Conservation (phyloP, 2,797 vertebrate species). For the Australoheros facetus region DNA sequence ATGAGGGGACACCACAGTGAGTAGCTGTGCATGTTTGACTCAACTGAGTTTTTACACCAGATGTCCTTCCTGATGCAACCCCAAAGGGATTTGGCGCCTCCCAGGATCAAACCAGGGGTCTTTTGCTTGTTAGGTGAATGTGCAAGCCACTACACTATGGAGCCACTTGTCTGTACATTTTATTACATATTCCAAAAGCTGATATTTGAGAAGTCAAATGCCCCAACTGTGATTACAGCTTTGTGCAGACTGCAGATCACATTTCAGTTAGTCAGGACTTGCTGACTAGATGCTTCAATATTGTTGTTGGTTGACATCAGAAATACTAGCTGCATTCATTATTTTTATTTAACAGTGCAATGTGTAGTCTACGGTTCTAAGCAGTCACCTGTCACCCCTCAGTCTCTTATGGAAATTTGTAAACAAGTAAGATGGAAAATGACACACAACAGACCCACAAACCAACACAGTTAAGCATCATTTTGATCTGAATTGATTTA, state of each 20-base stretch:
- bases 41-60: background rate
- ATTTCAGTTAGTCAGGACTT: background rate
- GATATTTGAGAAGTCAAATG: background rate
- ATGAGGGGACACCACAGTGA: accelerated
- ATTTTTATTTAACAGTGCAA: background rate
- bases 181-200: background rate
- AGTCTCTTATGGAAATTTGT: background rate
- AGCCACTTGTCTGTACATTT: background rate
- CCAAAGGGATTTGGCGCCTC: background rate
- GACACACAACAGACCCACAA: accelerated
- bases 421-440: background rate
- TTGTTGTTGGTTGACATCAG: background rate
- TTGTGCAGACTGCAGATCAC: background rate
- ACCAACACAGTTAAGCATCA: background rate
- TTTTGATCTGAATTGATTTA: background rate
- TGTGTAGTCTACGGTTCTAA: background rate
- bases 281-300: background rate
- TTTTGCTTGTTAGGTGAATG: background rate
- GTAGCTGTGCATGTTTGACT: background rate
- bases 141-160: background rate
- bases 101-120: background rate
- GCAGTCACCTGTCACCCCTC: background rate
- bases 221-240: background rate
- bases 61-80: background rate
- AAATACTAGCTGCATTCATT: background rate